Evolutionary conservation across 1,140 invertebrate species (phyloP), one percentile per base, ranked within the genome.

Genomic region (Solen grandis): DNA sequence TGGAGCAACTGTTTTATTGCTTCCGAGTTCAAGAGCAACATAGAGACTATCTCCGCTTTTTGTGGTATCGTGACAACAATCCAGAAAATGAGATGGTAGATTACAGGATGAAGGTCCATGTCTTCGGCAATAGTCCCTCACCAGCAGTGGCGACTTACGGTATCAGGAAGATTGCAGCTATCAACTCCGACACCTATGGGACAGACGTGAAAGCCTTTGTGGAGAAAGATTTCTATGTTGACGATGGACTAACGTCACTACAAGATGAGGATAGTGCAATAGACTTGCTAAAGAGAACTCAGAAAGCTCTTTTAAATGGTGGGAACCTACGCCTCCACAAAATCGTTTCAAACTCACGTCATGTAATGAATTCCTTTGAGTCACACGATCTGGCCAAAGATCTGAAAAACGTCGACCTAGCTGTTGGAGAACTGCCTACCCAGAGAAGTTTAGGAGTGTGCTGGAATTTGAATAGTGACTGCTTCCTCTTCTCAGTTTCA

Each of bases 1-100:
- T 74, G 46, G 55, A 74, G 62, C 70, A 74, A 22, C 82, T 79
- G 74, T 83, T 86, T 78, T 81, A 86, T 35, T 76, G 54, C 41
- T 79, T 85, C 29, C 16, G 55, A 29, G 79, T 84, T 27, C n/a
- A 54, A 14, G 52, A 73, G 33, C 38, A 69, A 16, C 55, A 84
- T 38, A 81, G 70, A 36, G 73, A 81, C 38, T 84, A 59, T 36
- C 54, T 84, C 33, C 14, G 83, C 5, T 84, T 84, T 46, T 35
- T 81, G 22, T 81, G 82, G 77, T 68, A 75, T 38, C 54, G 59
- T 38, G 41, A 81, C 46, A 81, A 81, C 62, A 46, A 83, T 22
- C 35, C 62, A 25, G 29, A 5, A 2, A 59, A 74, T 14, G n/a
- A 68, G 41, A 31, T 82, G 10, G 33, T 69, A 63, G 74, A 77